Evolutionary conservation across 2,888 invertebrate genomes (phyloP).

Genomic region (Blastobasis adustella): DNA sequence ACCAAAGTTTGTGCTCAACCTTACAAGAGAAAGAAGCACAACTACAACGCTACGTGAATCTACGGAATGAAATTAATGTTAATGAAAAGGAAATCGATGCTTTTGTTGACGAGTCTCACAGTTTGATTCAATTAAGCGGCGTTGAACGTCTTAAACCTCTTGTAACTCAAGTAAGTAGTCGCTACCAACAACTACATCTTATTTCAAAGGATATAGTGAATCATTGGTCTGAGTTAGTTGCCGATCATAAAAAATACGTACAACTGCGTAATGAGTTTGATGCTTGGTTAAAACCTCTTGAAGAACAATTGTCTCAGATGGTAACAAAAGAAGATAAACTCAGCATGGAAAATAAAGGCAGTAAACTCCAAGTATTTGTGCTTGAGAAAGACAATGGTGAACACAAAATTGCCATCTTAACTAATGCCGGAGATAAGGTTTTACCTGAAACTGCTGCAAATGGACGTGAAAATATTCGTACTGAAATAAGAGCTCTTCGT

Average conservation of each 20-base stretch:
- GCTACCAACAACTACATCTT: conserved; percentile 86
- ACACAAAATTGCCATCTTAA: conserved; percentile 82
- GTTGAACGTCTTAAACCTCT: conserved; percentile 90
- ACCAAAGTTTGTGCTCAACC: conserved; percentile 88
- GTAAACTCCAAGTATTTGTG: conserved; percentile 81
- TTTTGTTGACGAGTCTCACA: conserved; percentile 93
- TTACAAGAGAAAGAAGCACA: conserved; percentile 87
- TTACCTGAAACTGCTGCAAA: conserved; percentile 93
- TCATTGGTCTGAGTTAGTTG: conserved; percentile 87
- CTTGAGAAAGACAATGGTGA: conserved; percentile 91
- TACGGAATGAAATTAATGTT: conserved; percentile 83
- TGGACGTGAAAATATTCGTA: conserved; percentile 92
- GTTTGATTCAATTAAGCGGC: conserved; percentile 86
- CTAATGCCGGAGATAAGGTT: conserved; percentile 89
- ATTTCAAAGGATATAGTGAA: conserved; percentile 90
- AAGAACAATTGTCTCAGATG: conserved; percentile 78
- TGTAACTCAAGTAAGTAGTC: conserved; percentile 91
- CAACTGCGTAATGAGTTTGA: conserved; percentile 84
- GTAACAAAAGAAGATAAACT: conserved; percentile 78
- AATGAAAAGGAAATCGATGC: conserved; percentile 91
- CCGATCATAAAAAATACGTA: conserved; percentile 87
- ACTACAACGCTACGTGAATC: conserved; percentile 80
- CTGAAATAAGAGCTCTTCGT: conserved; percentile 85
- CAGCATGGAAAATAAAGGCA: conserved; percentile 78
- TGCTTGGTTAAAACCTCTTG: conserved; percentile 85